Evolutionary conservation across 1,140 invertebrate genomes (phyloP).

Genomic region (Bombus sylvicola): DNA sequence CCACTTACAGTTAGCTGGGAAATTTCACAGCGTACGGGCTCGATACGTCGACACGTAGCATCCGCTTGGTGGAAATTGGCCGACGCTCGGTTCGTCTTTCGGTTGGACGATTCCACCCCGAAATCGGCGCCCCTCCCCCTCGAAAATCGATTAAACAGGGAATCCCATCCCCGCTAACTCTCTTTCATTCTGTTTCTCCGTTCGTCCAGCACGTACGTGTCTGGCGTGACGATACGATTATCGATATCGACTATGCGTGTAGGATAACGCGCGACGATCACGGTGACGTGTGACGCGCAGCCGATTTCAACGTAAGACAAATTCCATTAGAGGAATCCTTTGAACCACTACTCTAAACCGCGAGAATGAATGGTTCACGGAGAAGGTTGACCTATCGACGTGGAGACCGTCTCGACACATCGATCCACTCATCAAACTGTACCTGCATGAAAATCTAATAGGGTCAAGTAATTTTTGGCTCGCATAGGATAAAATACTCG

Average conservation of each 20-base stretch:
- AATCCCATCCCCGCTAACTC: not conserved
- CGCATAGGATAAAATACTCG: not conserved
- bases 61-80: slow-evolving; percentile 23
- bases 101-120: slow-evolving; percentile 31
- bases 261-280: slow-evolving; percentile 55
- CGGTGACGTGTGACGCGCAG: slow-evolving; percentile 69
- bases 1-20: slow-evolving; percentile 25
- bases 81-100: slow-evolving; percentile 49
- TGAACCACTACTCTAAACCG: slow-evolving; percentile 54
- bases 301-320: slow-evolving; percentile 61
- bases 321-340: slow-evolving; percentile 70
- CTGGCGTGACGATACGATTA: slow-evolving; percentile 66
- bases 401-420: slow-evolving; percentile 5
- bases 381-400: not conserved
- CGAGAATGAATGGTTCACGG: not conserved
- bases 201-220: not conserved
- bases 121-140: slow-evolving; percentile 12
- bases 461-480: not conserved
- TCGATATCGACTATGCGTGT: slow-evolving; percentile 70
- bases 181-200: slow-evolving; percentile 4
- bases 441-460: not conserved
- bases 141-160: slow-evolving; percentile 52
- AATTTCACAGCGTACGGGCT: slow-evolving; percentile 13
- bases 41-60: not conserved
- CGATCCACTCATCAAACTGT: not conserved